A percentile compares a stretch with the other conserved stretches of the same genome.
Evolutionary conservation across 1,140 invertebrate genomes (phyloP).

Genomic region (Pygmarrhopalites habei): DNA sequence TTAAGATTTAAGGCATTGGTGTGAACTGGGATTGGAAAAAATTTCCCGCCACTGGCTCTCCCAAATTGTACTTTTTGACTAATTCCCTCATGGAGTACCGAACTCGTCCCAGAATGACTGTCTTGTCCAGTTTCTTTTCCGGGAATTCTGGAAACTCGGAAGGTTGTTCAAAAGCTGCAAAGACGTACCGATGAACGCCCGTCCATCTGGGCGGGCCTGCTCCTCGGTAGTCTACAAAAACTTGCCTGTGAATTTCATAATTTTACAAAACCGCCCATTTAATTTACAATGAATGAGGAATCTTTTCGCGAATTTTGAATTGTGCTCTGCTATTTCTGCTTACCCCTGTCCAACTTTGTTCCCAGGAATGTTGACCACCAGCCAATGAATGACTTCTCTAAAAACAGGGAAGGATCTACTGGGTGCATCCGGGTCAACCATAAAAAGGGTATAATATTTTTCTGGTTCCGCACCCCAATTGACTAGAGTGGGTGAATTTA

Average conservation of each 20-base stretch:
- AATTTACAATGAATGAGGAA: too few relatives aligned
- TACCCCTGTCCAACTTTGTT: constrained; percentile 57
- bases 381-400: constrained; percentile 85
- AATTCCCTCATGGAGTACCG: background rate
- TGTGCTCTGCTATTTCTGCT: too few relatives aligned
- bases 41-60: background rate
- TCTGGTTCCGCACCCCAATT: too few relatives aligned
- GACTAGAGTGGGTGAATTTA: too few relatives aligned
- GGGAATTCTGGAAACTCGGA: constrained; percentile 45
- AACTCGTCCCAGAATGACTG: background rate
- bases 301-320: too few relatives aligned
- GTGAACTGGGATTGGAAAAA: constrained; percentile 3
- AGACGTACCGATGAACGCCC: constrained; percentile 81
- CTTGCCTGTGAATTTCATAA: too few relatives aligned
- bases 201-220: constrained; percentile 71
- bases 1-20: too few relatives aligned
- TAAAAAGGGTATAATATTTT: too few relatives aligned
- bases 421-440: constrained; percentile 90
- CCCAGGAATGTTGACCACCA: constrained; percentile 82
- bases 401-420: constrained; percentile 65
- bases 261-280: too few relatives aligned
- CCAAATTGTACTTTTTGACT: background rate
- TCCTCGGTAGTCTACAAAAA: background rate
- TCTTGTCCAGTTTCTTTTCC: constrained; percentile 29
- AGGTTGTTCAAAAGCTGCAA: constrained; percentile 67